Evolutionary conservation across 2,888 invertebrate species (phyloP).

Genomic region (Acronicta alni): DNA sequence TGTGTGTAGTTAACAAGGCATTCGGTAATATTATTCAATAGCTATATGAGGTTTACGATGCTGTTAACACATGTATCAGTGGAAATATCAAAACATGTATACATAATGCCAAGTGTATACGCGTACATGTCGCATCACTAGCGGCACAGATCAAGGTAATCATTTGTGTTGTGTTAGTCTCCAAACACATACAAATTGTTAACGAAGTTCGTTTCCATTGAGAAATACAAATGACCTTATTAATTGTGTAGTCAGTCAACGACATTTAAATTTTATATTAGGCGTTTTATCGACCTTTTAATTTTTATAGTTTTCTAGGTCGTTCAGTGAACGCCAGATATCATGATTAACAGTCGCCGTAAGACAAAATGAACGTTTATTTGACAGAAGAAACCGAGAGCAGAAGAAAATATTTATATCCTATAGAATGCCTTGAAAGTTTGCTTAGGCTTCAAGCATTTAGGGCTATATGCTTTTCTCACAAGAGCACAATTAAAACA

Average conservation of each 20-base stretch:
- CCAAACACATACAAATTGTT: constrained; percentile 39
- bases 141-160: constrained; percentile 72
- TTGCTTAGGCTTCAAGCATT: too few relatives aligned
- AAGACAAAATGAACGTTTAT: too few relatives aligned
- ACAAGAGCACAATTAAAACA: too few relatives aligned
- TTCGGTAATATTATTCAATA: constrained; percentile 16
- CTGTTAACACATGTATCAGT: constrained; percentile 28
- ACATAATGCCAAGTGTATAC: constrained; percentile 14
- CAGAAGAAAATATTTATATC: too few relatives aligned
- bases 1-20: too few relatives aligned
- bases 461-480: too few relatives aligned
- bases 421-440: too few relatives aligned
- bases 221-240: constrained; percentile 29
- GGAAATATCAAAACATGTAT: constrained; percentile 5
- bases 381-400: too few relatives aligned
- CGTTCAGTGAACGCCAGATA: neutral
- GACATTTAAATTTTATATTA: neutral
- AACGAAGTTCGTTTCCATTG: constrained; percentile 47
- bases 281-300: neutral
- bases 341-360: too few relatives aligned
- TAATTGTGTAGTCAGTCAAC: constrained; percentile 18
- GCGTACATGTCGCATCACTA: constrained; percentile 50
- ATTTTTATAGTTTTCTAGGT: neutral
- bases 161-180: constrained; percentile 45
- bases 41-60: constrained; percentile 14